A percentile compares a stretch with the other conserved stretches of the same genome.
Conservation (phyloP, 1,140 invertebrate species). For the Bacillus rossius region DNA sequence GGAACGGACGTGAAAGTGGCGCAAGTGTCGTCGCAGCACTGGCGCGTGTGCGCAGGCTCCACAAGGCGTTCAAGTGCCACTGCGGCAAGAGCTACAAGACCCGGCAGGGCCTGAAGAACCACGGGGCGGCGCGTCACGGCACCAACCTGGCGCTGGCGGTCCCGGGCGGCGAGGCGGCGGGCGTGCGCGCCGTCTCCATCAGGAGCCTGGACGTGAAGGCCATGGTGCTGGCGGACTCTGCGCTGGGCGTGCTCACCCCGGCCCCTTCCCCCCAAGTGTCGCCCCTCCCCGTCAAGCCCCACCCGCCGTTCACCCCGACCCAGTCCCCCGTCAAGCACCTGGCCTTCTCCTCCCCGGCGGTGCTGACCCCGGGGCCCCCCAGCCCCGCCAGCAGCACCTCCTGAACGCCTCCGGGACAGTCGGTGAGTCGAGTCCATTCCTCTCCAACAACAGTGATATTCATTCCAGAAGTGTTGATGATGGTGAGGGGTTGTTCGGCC, state of each 20-base stretch:
- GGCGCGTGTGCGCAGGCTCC: conserved; percentile 52
- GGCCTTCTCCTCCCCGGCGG: too few species aligned
- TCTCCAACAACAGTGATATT: too few species aligned
- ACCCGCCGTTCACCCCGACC: not conserved
- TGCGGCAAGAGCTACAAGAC: conserved; percentile 82
- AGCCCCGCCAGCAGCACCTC: too few species aligned
- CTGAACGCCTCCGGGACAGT: too few species aligned
- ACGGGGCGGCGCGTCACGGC: conserved; percentile 52
- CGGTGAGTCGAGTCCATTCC: too few species aligned
- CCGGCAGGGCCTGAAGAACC: conserved; percentile 64
- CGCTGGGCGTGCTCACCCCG: conserved; percentile 46
- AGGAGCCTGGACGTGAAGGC: conserved; percentile 6
- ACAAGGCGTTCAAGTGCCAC: conserved; percentile 70
- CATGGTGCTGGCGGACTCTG: conserved; percentile 6
- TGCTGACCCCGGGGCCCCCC: too few species aligned
- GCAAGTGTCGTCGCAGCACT: too few species aligned
- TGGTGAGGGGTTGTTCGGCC: too few species aligned
- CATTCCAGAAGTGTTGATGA: too few species aligned
- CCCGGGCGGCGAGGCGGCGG: conserved; percentile 22
- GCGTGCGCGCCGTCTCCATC: conserved; percentile 24
- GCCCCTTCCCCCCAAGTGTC: conserved; percentile 41
- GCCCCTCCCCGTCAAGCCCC: not conserved
- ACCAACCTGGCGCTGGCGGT: conserved; percentile 24
- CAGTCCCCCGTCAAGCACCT: not conserved
- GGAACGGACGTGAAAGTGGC: too few species aligned